Percentiles rank a stretch among this genome's conserved stretches.
Evolutionary conservation across 1,140 invertebrate genomes (phyloP).

Genomic region (Hermetia illucens): DNA sequence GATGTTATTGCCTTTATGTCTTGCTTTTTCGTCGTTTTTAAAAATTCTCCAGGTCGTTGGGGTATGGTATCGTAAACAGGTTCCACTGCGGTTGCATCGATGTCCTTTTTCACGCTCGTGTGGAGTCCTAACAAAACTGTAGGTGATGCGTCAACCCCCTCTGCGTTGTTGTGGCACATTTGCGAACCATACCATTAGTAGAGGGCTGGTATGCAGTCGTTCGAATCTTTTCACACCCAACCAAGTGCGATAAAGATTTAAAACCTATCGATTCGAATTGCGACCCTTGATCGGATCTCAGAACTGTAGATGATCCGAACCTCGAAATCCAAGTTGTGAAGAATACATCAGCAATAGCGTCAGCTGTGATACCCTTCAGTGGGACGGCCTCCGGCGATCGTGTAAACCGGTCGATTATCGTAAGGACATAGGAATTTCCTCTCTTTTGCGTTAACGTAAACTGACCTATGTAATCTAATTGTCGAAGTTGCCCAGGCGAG

Average conservation of each 20-base stretch:
- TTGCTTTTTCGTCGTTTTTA: too few relatives aligned
- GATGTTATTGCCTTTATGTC: too few relatives aligned
- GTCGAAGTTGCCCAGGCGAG: too few relatives aligned
- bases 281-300: conserved; percentile 31
- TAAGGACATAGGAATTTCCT: too few relatives aligned
- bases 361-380: too few relatives aligned
- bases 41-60: conserved; percentile 24
- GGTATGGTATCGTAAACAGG: conserved; percentile 15
- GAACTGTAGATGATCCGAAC: conserved; percentile 21
- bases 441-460: too few relatives aligned
- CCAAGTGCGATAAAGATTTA: conserved; percentile 5
- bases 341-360: too few relatives aligned
- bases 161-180: conserved; percentile 9
- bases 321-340: conserved; percentile 8
- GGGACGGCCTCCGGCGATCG: too few relatives aligned
- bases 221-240: conserved; percentile 8
- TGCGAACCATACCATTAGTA: conserved; percentile 17
- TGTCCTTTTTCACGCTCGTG: conserved; percentile 22
- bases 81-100: conserved; percentile 12
- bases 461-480: too few relatives aligned
- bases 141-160: conserved; percentile 20
- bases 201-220: conserved; percentile 24
- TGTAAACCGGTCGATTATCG: too few relatives aligned
- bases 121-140: conserved; percentile 10
- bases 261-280: conserved; percentile 27